Conservation (phyloP, 2,888 invertebrate species). For the Sinotaia quadrata region DNA sequence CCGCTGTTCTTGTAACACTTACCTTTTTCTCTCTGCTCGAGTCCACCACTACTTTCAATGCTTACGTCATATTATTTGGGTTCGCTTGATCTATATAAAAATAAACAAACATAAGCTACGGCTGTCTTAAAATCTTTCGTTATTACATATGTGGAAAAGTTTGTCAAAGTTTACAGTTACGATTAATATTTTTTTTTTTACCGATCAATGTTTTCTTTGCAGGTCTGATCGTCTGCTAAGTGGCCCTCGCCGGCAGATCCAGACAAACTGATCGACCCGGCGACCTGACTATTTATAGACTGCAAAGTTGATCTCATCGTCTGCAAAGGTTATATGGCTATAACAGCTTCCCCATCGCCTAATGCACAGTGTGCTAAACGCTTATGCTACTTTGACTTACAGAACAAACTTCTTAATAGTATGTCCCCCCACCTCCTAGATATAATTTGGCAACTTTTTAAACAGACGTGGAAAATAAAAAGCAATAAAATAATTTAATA, state of each 20-base stretch:
- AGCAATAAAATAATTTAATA: constrained; percentile 4
- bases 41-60: constrained; percentile 21
- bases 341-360: not conserved
- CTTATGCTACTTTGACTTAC: constrained; percentile 15
- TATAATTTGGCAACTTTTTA: too few relatives aligned
- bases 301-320: constrained; percentile 32
- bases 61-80: constrained; percentile 32
- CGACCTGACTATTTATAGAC: constrained; percentile 25
- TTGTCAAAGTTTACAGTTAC: too few relatives aligned
- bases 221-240: not conserved
- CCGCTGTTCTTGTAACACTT: not conserved
- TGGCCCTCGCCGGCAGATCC: constrained; percentile 12
- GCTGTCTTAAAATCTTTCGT: too few relatives aligned
- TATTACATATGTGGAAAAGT: too few relatives aligned
- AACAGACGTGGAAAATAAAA: too few relatives aligned
- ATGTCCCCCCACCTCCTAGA: too few relatives aligned
- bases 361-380: not conserved
- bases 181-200: too few relatives aligned
- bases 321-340: constrained; percentile 27
- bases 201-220: not conserved
- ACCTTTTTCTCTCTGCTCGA: constrained; percentile 18
- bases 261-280: constrained; percentile 28
- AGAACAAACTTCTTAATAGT: too few relatives aligned
- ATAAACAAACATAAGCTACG: too few relatives aligned
- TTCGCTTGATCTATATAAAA: too few relatives aligned